Evolutionary conservation across 2,797 vertebrate genomes (phyloP), one percentile per base, ranked within the genome.

Genomic region (Siniperca scherzeri): DNA sequence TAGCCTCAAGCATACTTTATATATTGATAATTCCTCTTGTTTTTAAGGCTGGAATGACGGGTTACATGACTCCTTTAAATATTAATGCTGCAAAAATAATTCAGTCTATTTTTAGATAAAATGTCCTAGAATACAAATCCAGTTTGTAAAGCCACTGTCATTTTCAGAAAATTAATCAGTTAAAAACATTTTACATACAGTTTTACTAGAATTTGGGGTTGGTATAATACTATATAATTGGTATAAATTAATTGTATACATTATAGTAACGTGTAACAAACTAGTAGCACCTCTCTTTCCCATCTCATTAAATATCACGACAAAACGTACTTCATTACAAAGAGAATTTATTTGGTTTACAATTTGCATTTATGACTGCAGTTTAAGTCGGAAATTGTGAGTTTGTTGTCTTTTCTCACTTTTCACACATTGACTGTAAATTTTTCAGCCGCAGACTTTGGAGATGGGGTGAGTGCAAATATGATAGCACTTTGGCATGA

Each of bases 321-420:
- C 36, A 73, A 9, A 70, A 81, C 57, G 17, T 53, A 17, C 52
- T 52, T 80, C 19, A 64, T 70, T 62, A 52, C 42, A 75, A 65
- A 61, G 5, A 52, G 25, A 70, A 77, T 78, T 70, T 46, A 65
- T 74, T 73, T 66, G 22, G n/a, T 77, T 84, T 81, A 64, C 21
- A 25, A 74, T 81, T 77, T 68, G 44, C 44, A 64, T 87, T 77
- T 55, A 69, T 53, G 48, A 52, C 40, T 46, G 38, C 25, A 57
- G 21, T 56, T 50, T 64, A 67, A 72, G 27, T 69, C 36, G 65
- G 59, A 83, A 64, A 78, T 42, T 70, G 12, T 82, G 71, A 77
- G 50, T 77, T 82, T 84, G 67, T 77, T 81, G 67, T 77, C 64
- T 82, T 84, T 84, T 83, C 64, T 73, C 61, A 40, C 70, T 72